Conservation (phyloP, 2,888 invertebrate genomes). For the Saturnia japonica region DNA sequence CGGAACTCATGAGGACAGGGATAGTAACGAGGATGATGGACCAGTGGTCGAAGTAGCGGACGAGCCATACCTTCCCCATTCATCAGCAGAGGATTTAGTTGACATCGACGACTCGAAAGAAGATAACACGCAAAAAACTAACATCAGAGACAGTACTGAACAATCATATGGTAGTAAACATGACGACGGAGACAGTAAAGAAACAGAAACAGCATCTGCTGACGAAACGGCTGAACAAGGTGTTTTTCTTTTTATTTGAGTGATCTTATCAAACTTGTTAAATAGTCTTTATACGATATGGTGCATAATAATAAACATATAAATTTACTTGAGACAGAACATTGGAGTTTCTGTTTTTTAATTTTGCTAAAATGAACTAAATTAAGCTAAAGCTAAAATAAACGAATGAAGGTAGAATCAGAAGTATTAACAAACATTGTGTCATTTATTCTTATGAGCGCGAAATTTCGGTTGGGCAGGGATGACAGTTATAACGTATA, state of each 20-base stretch:
- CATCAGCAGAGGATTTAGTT: constrained; percentile 72
- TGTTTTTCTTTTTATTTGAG: constrained; percentile 29
- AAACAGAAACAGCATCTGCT: constrained; percentile 67
- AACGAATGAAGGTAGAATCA: too few relatives aligned
- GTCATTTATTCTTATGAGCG: too few relatives aligned
- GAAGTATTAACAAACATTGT: too few relatives aligned
- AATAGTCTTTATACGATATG: neutral
- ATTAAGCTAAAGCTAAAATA: too few relatives aligned
- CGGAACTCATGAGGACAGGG: constrained; percentile 46
- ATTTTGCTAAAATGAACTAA: too few relatives aligned
- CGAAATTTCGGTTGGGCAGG: too few relatives aligned
- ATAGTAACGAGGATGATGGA: constrained; percentile 58
- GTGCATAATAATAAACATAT: neutral
- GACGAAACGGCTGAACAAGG: constrained; percentile 75
- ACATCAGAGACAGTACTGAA: constrained; percentile 54
- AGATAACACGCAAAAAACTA: constrained; percentile 48
- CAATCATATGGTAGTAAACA: constrained; percentile 35
- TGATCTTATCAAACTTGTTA: neutral
- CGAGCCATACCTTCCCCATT: constrained; percentile 73
- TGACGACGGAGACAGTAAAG: constrained; percentile 55
- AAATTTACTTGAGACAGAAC: constrained; percentile 5
- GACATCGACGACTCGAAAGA: constrained; percentile 65
- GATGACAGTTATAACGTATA: too few relatives aligned
- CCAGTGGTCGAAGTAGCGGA: constrained; percentile 75
- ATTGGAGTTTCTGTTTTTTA: neutral